Conservation (phyloP, 2,888 invertebrate genomes). For the Metacarcinus magister region DNA sequence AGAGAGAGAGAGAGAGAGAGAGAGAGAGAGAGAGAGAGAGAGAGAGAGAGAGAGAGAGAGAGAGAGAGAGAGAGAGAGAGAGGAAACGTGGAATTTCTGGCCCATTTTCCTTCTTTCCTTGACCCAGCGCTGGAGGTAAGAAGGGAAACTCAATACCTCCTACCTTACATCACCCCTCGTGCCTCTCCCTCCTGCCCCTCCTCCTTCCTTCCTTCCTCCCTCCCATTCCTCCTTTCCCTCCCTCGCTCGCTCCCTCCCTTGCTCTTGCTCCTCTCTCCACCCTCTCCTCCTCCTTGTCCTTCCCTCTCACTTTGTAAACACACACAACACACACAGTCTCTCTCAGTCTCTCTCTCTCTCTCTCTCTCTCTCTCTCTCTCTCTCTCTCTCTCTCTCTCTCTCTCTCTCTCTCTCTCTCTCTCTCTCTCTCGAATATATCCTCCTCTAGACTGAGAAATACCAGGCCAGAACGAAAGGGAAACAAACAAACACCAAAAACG, state of each 20-base stretch:
- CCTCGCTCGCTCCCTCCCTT: background rate
- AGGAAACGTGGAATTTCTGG: background rate
- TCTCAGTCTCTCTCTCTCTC: background rate
- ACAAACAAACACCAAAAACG: background rate
- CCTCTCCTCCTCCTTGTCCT: background rate
- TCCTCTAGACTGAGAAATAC: background rate
- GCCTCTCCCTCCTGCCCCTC: background rate
- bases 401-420: constrained; percentile 13
- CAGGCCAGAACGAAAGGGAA: background rate
- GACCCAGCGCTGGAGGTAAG: constrained; percentile 20
- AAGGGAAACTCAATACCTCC: constrained; percentile 41
- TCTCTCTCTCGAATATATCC: no score
- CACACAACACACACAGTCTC: background rate
- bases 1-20: constrained; percentile 1
- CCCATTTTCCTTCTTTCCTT: background rate
- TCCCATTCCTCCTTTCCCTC: background rate
- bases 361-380: constrained; percentile 2
- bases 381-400: background rate
- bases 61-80: constrained; percentile 46
- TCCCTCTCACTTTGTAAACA: background rate
- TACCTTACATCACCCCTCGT: background rate
- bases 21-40: constrained; percentile 33
- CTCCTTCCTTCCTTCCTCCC: background rate
- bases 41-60: constrained; percentile 48
- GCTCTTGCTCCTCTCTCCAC: background rate